A percentile compares a stretch with the other conserved stretches of the same genome.
Evolutionary conservation across 2,113 vertebrate species (phyloP).

Genomic region (Eudyptes chrysolophus): DNA sequence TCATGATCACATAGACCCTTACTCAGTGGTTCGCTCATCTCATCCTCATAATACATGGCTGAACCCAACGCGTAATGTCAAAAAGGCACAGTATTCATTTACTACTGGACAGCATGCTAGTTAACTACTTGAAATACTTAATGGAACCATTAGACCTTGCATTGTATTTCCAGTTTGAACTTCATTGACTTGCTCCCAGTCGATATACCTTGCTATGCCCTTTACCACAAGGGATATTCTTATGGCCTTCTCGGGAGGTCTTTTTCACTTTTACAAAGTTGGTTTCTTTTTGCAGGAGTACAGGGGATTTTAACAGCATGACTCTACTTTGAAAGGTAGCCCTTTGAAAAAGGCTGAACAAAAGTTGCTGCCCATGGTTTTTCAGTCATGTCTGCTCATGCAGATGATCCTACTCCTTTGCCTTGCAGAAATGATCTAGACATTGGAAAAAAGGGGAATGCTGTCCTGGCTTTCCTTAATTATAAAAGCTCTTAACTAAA

Average conservation of each 20-base stretch:
- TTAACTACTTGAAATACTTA: not conserved
- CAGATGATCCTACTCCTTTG: not conserved
- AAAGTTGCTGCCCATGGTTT: not conserved
- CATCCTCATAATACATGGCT: not conserved
- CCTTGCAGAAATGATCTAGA: not conserved
- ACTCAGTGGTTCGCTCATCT: not conserved
- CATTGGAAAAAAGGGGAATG: not conserved
- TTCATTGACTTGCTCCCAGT: not conserved
- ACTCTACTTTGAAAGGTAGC: not conserved
- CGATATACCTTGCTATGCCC: rapidly evolving
- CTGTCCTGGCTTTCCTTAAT: not conserved
- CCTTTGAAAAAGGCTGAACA: not conserved
- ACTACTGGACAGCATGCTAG: not conserved
- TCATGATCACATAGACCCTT: not conserved
- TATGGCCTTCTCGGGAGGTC: not conserved
- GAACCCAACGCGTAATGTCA: not conserved
- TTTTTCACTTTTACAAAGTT: not conserved
- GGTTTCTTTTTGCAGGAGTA: not conserved
- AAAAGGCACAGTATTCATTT: not conserved
- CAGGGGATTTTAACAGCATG: not conserved
- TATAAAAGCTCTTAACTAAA: not conserved
- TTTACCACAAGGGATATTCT: not conserved
- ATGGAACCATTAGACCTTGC: not conserved
- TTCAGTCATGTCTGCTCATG: not conserved
- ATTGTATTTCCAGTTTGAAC: not conserved